Base-by-base conservation (phyloP, 2,113 vertebrate genomes). In the Pterophyllum scalare region DNA sequence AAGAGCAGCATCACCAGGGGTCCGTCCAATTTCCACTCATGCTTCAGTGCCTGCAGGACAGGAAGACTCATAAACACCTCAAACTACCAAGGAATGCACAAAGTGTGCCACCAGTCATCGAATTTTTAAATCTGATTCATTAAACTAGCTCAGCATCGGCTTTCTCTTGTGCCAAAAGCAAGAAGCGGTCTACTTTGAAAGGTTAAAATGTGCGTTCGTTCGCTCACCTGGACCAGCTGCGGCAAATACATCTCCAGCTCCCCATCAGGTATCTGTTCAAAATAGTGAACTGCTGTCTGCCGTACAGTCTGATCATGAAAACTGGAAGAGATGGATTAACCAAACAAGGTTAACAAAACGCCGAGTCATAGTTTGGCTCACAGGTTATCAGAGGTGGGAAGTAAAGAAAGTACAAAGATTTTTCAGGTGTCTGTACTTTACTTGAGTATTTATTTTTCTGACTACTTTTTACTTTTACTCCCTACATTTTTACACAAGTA, bases 251-350 rank as follows among this genome's bases (percentile, higher is more conserved):
- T 90, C 56, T 98, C 93, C 4, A 98, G 89, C 77, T 97, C 96
- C 80, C 95, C 95, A 90, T 96, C 96, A 13, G 94, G 89, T 35
- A 97, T 92, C 58, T 93, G 94, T 89, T 95, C 92, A 89, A 98
- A 95, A 87, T 96, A 95, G 12, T 95, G 94, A 70, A 97, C 95
- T 1, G 97, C 96, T 76, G 90, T 88, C 60, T 77, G 74, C 26
- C 96, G 95, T 83, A 98, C 96, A 6, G 96, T 94, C 95, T 96
- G 96, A 94, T 97, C 97, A 88, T 96, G 95, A 93, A 98, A 98
- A 93, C 97, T 98, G 92, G 81, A 80, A 59, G n/a, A 81, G 13
- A 31, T 0, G 1, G 4, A 38, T n/a, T 15, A 12, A 57, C 1
- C 6, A 75, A 79, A 76, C 11, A 19, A 60, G 19, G 20, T 11